A percentile compares a stretch with the other conserved stretches of the same genome.
phyloP scores from a whole-genome alignment of 2,888 invertebrate genomes.

The Diogma glabrata region DNA sequence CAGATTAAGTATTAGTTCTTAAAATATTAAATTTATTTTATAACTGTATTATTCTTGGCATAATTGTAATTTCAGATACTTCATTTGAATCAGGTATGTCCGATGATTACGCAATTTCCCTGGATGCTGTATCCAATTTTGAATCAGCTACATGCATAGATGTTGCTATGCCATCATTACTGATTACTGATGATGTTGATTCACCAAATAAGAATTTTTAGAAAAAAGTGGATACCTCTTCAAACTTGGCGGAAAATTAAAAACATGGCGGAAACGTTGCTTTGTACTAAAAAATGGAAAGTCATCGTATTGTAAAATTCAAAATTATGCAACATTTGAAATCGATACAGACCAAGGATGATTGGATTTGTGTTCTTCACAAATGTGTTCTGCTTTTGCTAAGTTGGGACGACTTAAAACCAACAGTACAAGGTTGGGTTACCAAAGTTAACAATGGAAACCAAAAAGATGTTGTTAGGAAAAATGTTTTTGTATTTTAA shows the following conservation, averaged over 20 bases:
- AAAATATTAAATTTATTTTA: no score
- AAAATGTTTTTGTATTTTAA: constrained; percentile 97
- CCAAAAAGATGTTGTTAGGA: constrained; percentile 81
- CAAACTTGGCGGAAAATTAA: constrained; percentile 86
- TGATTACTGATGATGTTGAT: constrained; percentile 46
- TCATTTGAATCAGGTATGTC: constrained; percentile 90
- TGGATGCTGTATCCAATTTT: constrained; percentile 66
- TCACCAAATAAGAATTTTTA: constrained; percentile 54
- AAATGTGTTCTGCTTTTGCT: constrained; percentile 46
- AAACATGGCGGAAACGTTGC: constrained; percentile 94
- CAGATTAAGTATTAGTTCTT: no score
- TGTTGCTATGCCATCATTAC: constrained; percentile 55
- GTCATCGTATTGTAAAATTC: constrained; percentile 89
- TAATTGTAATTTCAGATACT: constrained; percentile 57
- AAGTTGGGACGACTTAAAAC: constrained; percentile 85
- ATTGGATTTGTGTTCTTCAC: constrained; percentile 79
- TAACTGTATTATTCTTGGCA: neutral
- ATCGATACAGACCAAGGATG: constrained; percentile 92
- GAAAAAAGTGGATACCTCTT: constrained; percentile 81
- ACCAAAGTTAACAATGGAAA: constrained; percentile 96
- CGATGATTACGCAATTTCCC: constrained; percentile 93
- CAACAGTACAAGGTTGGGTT: constrained; percentile 90
- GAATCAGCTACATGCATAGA: constrained; percentile 67
- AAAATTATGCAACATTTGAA: constrained; percentile 88
- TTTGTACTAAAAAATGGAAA: constrained; percentile 90